Base-by-base conservation (phyloP, 2,113 vertebrate species). In the Salvelinus sp. region DNA sequence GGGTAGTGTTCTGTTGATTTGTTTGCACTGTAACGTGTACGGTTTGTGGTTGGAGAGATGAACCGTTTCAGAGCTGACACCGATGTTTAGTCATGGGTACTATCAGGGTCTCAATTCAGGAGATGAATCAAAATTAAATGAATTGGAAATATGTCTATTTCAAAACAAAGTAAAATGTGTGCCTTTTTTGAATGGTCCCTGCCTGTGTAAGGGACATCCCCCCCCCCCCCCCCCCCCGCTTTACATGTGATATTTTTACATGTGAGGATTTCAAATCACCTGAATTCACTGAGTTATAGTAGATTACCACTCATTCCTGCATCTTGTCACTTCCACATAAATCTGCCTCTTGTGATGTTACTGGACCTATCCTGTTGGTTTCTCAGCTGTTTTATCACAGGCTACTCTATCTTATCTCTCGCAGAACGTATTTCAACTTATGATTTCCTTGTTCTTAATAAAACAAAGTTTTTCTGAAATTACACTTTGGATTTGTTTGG, bases 361-460 rank as follows among this genome's bases (percentile, higher is more conserved):
- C 6, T 62, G 18, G 13, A 68, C 16, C 12, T 13, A 18, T 30
- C 2, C 28, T 14, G 14, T 22, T 22, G 0, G 16, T 68, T 38
- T 28, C 38, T 67, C 14, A 28, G 27, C 65, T 20, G 28, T 67
- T 38, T 67, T 5, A 20, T 6, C 1, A 33, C 6, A 5, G 27
- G 6, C 58, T 62, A 10, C 58, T 62, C 4, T 10, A 62, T 62
- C 58, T 62, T 54, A 54, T 54, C 30, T 38, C 4, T 67, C 2
- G 5, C 27, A 3, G 27, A 65, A 27, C 2, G 2, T 18, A 18
- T 68, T 38, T 20, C 28, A 38, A 67, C 7, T 16, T 67, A 6
- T 67, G 63, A 65, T 67, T 33, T 67, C 28, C 65, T 67, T 38
- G 28, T 67, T 20, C 4, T 67, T 33, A 67, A 67, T 67, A 38